phyloP scores from a whole-genome alignment of 2,113 vertebrate genomes.

The Pteropus alecto region DNA sequence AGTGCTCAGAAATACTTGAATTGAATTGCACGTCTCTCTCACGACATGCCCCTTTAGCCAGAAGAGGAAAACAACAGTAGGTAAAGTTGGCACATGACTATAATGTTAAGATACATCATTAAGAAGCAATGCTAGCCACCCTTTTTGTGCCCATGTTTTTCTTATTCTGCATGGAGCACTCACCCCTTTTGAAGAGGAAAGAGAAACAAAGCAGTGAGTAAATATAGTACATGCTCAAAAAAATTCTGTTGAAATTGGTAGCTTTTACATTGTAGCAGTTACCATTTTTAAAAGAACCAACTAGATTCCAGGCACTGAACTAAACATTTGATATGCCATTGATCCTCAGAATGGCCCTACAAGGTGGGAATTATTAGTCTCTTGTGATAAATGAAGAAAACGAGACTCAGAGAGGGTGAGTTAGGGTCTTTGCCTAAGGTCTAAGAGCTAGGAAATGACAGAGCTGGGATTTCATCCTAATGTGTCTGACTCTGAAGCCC shows the following conservation, averaged over 20 bases:
- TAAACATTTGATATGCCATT: background rate
- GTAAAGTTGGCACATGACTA: background rate
- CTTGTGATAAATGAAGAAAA: background rate
- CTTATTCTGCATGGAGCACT: background rate
- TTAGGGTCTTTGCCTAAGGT: background rate
- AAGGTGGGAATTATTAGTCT: background rate
- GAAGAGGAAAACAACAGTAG: slow-evolving; percentile 10
- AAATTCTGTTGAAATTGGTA: background rate
- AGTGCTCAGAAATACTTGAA: background rate
- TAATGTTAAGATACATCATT: background rate
- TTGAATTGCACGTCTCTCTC: background rate
- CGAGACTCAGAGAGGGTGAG: background rate
- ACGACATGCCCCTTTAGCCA: background rate
- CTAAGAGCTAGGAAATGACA: slow-evolving; percentile 5
- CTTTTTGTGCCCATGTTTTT: background rate
- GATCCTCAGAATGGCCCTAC: background rate
- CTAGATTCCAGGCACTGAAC: background rate
- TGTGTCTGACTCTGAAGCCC: background rate
- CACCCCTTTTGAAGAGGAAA: background rate
- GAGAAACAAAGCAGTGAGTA: background rate
- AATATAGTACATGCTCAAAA: background rate
- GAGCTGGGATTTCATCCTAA: background rate
- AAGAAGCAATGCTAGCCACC: background rate
- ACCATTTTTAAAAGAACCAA: background rate
- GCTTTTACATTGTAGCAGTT: background rate